Conservation (phyloP, 2,888 invertebrate species). For the Galerucella calmariensis region DNA sequence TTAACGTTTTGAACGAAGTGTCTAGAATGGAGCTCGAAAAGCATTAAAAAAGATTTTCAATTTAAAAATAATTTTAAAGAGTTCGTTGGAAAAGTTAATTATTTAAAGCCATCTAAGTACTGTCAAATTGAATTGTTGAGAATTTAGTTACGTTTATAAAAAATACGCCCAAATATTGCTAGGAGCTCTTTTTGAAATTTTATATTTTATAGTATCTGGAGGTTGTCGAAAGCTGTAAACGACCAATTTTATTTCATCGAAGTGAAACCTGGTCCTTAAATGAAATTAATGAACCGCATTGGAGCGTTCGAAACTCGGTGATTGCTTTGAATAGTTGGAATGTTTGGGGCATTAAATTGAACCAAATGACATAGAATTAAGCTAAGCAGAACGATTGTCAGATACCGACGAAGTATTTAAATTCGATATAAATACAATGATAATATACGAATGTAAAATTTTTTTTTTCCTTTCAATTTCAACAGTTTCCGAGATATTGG, state of each 20-base stretch:
- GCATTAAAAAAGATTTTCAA: neutral
- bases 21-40: neutral
- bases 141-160: neutral
- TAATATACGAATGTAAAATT: too few relatives aligned
- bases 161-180: neutral
- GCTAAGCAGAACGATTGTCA: neutral
- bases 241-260: neutral
- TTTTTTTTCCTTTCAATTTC: too few relatives aligned
- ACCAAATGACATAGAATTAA: neutral
- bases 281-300: conserved; percentile 5
- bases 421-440: too few relatives aligned
- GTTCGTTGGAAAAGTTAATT: neutral
- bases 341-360: neutral
- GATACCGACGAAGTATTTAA: too few relatives aligned
- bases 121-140: neutral
- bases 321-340: neutral
- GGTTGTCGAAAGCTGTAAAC: neutral
- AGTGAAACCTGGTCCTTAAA: neutral
- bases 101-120: neutral
- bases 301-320: neutral
- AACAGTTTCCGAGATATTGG: too few relatives aligned
- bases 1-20: neutral
- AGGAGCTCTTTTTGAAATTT: neutral
- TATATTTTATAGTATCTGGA: neutral
- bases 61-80: neutral